Conservation (phyloP, 2,797 vertebrate genomes). For the Acipenser ruthenus region DNA sequence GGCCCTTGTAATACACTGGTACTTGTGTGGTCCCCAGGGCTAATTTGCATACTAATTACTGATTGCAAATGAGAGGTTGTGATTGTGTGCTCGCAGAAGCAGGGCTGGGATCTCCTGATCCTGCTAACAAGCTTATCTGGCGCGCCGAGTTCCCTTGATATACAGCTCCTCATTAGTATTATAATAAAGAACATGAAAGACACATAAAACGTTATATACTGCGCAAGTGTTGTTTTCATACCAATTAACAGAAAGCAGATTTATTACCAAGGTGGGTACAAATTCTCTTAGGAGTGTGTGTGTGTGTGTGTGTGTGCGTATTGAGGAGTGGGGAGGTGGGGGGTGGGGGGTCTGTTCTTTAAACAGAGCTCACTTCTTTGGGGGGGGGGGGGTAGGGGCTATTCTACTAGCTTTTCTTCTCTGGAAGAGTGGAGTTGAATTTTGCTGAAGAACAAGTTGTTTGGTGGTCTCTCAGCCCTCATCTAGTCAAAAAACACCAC, state of each 20-base stretch:
- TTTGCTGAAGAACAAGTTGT: conserved; percentile 35
- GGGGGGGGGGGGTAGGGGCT: conserved; percentile 22
- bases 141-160: conserved; percentile 78
- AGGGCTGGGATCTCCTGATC: conserved; percentile 79
- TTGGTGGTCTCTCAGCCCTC: conserved; percentile 12
- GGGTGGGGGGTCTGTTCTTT: conserved; percentile 30
- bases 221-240: conserved; percentile 99
- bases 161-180: conserved; percentile 95
- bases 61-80: conserved; percentile 90
- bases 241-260: conserved; percentile 97
- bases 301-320: conserved; percentile 7
- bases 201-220: conserved; percentile 99
- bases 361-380: not conserved
- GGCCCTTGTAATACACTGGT: conserved; percentile 99
- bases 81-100: conserved; percentile 49
- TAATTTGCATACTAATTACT: conserved; percentile 99
- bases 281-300: conserved; percentile 72
- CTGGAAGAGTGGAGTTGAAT: conserved; percentile 71
- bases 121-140: conserved; percentile 98
- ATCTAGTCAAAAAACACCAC: conserved; percentile 30
- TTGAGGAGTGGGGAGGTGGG: conserved; percentile 62
- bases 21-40: conserved; percentile 97
- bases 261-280: conserved; percentile 81
- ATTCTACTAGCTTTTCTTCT: conserved; percentile 37
- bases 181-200: conserved; percentile 98